Base-by-base conservation (phyloP, 1,140 invertebrate genomes). In the Rhagoletis pomonella region DNA sequence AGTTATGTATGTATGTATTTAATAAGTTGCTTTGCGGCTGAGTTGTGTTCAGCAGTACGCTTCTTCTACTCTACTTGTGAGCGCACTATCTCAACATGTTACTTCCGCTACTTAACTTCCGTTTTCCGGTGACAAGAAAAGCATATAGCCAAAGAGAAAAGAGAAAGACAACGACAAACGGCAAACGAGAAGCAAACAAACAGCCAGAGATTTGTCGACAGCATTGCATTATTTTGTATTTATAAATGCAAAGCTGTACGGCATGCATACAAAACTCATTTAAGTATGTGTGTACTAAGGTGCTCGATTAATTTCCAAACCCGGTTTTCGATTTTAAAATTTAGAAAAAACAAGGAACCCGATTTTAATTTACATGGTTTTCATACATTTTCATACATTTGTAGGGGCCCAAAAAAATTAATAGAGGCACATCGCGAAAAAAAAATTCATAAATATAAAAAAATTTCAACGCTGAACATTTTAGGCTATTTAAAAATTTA, bases 31-130 rank as follows among this genome's bases (percentile, higher is more conserved):
- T 62, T 62, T 62, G 17, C 12, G 60, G 10, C 17, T 7, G 44
- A 0, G 12, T 1, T 47, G 6, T 73, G 0, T 12, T 17, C 7
- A 44, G 14, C 1, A 12, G 14, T 14, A 39, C 4, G 10, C 58
- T 59, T 12, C 58, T 59, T 1, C 6, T 59, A 59, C 6, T 69
- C 6, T 69, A 12, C 17, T 14, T 42, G 12, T 42, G 1, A 17
- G 39, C 67, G 12, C 42, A 47, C 42, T 44, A 47, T 73, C 67
- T n/a, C 67, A 67, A 29, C 42, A 42, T 67, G 29, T 39, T 67
- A 67, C 65, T 67, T 67, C 65, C 19, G 19, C 65, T 67, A 73
- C 42, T 47, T 73, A 47, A 73, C 67, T 73, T 73, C 67, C 67
- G 67, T n/a, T 73, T 73, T 73, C 67, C 42, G 67, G 12, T 47